Evolutionary conservation across 2,113 vertebrate genomes (phyloP).

Genomic region (Plotosus lineatus): DNA sequence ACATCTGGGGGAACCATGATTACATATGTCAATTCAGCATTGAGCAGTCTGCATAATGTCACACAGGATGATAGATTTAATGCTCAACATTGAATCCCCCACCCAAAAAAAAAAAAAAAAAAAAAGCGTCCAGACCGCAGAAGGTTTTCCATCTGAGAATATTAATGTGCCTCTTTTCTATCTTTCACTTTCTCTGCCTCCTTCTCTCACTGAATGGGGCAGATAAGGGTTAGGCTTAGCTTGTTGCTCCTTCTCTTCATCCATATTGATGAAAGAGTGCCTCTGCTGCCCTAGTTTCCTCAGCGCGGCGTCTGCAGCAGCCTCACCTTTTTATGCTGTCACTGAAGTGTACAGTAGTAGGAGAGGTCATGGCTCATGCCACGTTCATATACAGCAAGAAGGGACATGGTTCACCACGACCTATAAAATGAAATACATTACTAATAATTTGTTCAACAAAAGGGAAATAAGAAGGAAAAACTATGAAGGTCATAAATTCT

Average conservation of each 20-base stretch:
- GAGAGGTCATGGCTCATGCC: not conserved
- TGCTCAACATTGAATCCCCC: slow-evolving; percentile 30
- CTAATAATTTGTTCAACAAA: not conserved
- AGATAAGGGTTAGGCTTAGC: slow-evolving; percentile 45
- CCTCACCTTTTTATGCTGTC: slow-evolving; percentile 30
- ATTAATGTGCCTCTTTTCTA: slow-evolving; percentile 34
- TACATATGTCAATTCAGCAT: slow-evolving; percentile 41
- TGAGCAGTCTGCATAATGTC: slow-evolving; percentile 34
- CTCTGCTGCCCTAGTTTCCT: slow-evolving; percentile 42
- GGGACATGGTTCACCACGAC: not conserved
- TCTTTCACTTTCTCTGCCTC: slow-evolving; percentile 17
- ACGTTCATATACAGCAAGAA: slow-evolving; percentile 18
- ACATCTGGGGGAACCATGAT: slow-evolving; percentile 21
- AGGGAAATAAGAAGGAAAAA: not conserved
- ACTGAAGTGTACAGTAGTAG: slow-evolving; percentile 14
- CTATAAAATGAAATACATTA: not conserved
- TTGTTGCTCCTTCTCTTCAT: slow-evolving; percentile 48
- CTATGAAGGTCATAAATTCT: not conserved
- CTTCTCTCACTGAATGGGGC: slow-evolving; percentile 25
- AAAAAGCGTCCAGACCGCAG: slow-evolving; percentile 16
- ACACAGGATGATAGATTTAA: slow-evolving; percentile 35
- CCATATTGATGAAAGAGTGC: slow-evolving; percentile 44
- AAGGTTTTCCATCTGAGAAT: slow-evolving; percentile 24
- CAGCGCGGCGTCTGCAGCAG: slow-evolving; percentile 31
- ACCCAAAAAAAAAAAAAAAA: slow-evolving; percentile 17